A percentile compares a stretch with the other conserved stretches of the same genome.
Conservation (phyloP, 2,113 vertebrate species). For the Tachuris rubrigastra region DNA sequence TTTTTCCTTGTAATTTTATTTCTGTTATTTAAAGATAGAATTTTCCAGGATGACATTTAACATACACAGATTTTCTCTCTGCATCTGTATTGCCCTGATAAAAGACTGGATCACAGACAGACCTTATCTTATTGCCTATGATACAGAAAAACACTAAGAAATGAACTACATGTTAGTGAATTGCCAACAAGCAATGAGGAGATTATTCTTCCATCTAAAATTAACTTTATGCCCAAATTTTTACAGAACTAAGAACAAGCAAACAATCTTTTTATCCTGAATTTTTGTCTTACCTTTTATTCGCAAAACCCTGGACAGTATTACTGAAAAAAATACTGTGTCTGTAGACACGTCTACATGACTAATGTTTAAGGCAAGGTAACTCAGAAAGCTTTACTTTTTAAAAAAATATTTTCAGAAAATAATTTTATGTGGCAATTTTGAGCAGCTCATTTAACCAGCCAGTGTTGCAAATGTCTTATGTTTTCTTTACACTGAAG, state of each 20-base stretch:
- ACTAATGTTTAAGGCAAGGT: background rate
- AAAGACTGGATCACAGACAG: background rate
- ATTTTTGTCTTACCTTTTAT: background rate
- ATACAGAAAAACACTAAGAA: background rate
- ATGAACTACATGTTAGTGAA: background rate
- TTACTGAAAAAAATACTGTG: background rate
- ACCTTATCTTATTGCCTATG: background rate
- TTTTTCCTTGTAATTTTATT: background rate
- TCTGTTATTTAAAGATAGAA: background rate
- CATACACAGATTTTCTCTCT: background rate
- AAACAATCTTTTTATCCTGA: background rate
- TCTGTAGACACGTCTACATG: background rate
- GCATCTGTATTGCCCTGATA: background rate
- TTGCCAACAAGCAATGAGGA: background rate
- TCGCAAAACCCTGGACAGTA: background rate
- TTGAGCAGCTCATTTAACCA: background rate
- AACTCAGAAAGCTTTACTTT: background rate
- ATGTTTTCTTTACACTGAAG: background rate
- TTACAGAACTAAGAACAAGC: background rate
- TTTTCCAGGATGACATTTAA: background rate
- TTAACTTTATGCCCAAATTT: background rate
- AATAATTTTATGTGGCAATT: background rate
- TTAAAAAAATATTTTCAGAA: background rate
- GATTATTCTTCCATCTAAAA: background rate
- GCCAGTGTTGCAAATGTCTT: constrained; percentile 10